Percentiles rank a stretch among this genome's conserved stretches.
phyloP scores from a whole-genome alignment of 1,140 invertebrate genomes.

The Brachystomella parvula region DNA sequence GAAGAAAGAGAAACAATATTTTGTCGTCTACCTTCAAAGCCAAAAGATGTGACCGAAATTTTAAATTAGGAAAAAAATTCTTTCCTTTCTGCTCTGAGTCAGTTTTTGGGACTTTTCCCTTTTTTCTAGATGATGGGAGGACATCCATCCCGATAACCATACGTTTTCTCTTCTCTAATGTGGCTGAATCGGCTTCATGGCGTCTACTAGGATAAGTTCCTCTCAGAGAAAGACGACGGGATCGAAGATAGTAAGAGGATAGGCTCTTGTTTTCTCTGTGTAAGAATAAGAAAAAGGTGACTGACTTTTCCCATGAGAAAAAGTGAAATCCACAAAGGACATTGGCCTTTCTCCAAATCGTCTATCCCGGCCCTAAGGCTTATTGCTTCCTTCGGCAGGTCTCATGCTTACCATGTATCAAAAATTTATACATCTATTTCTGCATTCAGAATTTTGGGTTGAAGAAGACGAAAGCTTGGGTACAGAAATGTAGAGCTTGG shows the following conservation, averaged over 20 bases:
- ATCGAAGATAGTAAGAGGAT: neutral
- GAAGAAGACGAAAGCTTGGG: too few relatives aligned
- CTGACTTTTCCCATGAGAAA: neutral
- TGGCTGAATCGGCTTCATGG: neutral
- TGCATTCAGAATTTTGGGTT: too few relatives aligned
- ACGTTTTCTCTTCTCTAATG: neutral
- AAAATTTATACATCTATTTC: too few relatives aligned
- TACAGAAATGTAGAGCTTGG: too few relatives aligned
- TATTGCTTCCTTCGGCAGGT: too few relatives aligned
- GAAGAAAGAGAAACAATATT: neutral
- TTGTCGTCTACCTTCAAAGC: neutral
- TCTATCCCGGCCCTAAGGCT: too few relatives aligned
- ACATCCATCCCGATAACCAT: neutral
- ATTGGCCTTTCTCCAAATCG: slow-evolving; percentile 6
- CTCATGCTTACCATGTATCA: too few relatives aligned
- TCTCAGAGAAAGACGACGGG: neutral
- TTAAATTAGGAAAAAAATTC: neutral
- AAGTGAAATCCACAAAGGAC: slow-evolving; percentile 5
- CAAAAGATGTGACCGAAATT: neutral
- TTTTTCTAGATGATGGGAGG: too few relatives aligned
- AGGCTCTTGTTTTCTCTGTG: neutral
- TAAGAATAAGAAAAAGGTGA: neutral
- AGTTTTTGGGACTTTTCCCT: neutral
- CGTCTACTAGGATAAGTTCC: neutral
- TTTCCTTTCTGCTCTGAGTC: neutral